phyloP scores from a whole-genome alignment of 2,797 vertebrate species.

The Hydrophis major region DNA sequence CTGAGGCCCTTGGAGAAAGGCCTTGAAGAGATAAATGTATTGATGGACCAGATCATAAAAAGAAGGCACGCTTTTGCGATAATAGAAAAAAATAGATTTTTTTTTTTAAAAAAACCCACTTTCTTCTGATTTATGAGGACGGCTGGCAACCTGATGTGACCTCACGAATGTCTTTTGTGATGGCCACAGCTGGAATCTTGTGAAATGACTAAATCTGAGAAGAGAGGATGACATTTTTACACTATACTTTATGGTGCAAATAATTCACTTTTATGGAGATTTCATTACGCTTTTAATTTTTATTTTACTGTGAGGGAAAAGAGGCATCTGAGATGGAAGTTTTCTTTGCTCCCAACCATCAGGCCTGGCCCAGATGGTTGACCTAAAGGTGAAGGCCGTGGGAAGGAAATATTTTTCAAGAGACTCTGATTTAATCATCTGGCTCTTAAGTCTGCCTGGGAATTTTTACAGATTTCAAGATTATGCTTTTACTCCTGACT shows the following conservation, averaged over 20 bases:
- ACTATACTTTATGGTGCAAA: background rate
- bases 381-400: background rate
- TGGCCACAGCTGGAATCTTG: background rate
- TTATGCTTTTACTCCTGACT: background rate
- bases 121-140: background rate
- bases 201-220: background rate
- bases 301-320: background rate
- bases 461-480: background rate
- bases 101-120: background rate
- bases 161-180: background rate
- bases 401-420: background rate
- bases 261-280: background rate
- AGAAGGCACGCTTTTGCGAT: background rate
- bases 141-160: background rate
- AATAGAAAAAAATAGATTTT: rapidly evolving
- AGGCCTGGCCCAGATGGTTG: background rate
- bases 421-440: background rate
- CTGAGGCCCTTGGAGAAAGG: background rate
- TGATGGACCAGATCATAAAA: background rate
- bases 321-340: background rate
- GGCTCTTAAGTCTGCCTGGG: background rate
- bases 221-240: background rate
- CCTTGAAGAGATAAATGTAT: background rate
- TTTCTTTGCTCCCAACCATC: background rate
- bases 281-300: background rate